phyloP scores from a whole-genome alignment of 2,113 vertebrate genomes.

The Thalassarche chlororhynchos region DNA sequence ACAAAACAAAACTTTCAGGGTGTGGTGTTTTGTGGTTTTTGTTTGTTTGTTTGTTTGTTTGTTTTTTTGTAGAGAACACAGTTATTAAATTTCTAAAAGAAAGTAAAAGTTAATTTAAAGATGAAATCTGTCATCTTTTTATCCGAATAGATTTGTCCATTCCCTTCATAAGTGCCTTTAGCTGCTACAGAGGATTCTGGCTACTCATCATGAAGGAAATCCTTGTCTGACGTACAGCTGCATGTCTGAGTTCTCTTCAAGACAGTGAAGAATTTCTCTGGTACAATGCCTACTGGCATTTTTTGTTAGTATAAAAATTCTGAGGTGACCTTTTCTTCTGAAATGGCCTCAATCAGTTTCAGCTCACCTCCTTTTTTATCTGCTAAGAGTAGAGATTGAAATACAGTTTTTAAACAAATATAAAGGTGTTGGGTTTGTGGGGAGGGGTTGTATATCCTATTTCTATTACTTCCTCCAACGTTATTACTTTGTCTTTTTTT shows the following conservation, averaged over 20 bases:
- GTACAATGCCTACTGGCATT: background rate
- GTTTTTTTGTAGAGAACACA: background rate
- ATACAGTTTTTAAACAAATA: background rate
- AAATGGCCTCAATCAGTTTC: background rate
- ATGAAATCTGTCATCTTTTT: background rate
- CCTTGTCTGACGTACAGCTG: background rate
- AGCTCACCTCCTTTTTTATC: background rate
- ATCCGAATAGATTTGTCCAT: background rate
- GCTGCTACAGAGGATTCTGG: background rate
- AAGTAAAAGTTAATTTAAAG: background rate
- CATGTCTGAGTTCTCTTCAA: background rate
- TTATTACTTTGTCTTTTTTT: background rate
- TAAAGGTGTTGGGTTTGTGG: background rate
- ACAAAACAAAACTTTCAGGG: background rate
- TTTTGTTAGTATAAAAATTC: background rate
- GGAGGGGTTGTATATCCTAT: background rate
- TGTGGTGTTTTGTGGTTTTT: background rate
- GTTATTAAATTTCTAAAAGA: background rate
- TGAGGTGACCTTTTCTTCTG: background rate
- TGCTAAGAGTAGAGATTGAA: background rate
- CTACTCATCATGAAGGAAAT: background rate
- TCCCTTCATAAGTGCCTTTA: background rate
- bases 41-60: background rate
- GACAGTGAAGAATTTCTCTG: background rate
- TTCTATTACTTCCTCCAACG: background rate